phyloP scores from a whole-genome alignment of 2,888 invertebrate species.

The Erebia ligea region DNA sequence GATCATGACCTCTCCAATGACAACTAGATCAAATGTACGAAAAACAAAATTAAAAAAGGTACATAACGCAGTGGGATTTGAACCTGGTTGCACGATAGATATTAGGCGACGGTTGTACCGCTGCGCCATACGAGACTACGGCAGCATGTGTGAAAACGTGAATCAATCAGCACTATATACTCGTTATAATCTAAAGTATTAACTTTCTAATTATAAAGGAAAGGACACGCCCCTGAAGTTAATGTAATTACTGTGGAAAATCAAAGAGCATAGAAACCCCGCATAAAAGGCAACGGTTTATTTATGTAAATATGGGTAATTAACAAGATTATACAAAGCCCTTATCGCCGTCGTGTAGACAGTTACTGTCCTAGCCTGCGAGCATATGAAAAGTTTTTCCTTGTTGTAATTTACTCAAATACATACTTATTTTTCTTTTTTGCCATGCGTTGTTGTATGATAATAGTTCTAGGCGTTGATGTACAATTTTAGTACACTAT shows the following conservation, averaged over 20 bases:
- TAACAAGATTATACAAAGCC: constrained; percentile 26
- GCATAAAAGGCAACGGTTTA: constrained; percentile 24
- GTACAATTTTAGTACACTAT: too few relatives aligned
- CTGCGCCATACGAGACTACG: too few relatives aligned
- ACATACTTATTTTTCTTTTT: not conserved
- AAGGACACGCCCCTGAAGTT: constrained; percentile 17
- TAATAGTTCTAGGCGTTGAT: too few relatives aligned
- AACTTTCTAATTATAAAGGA: not conserved
- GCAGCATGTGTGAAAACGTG: too few relatives aligned
- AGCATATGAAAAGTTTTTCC: not conserved
- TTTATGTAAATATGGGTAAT: constrained; percentile 27
- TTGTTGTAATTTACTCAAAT: not conserved
- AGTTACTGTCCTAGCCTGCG: not conserved
- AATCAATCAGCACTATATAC: too few relatives aligned
- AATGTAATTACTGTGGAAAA: constrained; percentile 29
- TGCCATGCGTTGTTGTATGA: too few relatives aligned
- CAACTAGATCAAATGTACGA: too few relatives aligned
- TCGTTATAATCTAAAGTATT: not conserved
- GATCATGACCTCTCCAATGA: too few relatives aligned
- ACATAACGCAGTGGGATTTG: too few relatives aligned
- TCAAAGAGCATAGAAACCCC: constrained; percentile 26
- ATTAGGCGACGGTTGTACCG: too few relatives aligned
- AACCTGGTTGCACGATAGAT: too few relatives aligned
- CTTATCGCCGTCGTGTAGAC: constrained; percentile 4
- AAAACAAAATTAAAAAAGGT: too few relatives aligned